A percentile compares a stretch with the other conserved stretches of the same genome.
These are phyloP conservation scores for Labeo calbasu DNA, from an alignment of 2,797 vertebrate species.

Conservation along the genomic window DNA sequence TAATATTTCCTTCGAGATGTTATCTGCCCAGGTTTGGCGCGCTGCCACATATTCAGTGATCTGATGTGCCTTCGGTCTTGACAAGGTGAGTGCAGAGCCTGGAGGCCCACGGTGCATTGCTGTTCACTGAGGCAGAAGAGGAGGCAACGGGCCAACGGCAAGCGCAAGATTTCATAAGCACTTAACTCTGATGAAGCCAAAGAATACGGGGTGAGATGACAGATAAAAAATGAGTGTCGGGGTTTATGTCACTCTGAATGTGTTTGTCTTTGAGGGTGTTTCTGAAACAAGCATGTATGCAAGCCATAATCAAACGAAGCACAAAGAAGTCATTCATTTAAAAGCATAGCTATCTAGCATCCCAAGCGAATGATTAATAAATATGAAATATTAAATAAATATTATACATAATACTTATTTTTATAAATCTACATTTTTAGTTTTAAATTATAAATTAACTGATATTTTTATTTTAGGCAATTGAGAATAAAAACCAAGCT, in stretches of 20 bases:
- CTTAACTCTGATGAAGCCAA: conserved; percentile 80
- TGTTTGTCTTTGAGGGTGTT: conserved; percentile 55
- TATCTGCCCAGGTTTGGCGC: conserved; percentile 85
- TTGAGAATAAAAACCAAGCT: background rate
- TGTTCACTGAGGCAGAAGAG: conserved; percentile 73
- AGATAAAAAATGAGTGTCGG: conserved; percentile 58
- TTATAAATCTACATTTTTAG: background rate
- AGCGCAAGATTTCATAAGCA: conserved; percentile 78
- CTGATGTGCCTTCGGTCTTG: conserved; percentile 64
- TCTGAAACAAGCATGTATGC: conserved; percentile 6
- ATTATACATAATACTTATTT: no score
- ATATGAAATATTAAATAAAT: no score
- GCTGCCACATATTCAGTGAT: conserved; percentile 73
- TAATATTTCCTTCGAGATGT: conserved; percentile 93
- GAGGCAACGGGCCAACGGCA: conserved; percentile 69
- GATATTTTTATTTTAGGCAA: background rate
- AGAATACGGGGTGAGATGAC: conserved; percentile 69
- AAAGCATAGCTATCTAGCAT: background rate
- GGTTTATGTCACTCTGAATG: conserved; percentile 39
- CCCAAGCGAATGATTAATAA: background rate
- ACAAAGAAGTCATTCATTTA: conserved; percentile 53
- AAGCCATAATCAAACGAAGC: conserved; percentile 13
- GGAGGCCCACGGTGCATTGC: conserved; percentile 68
- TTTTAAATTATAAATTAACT: background rate
- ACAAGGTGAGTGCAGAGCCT: conserved; percentile 71